A percentile compares a stretch with the other conserved stretches of the same genome.
Conservation (phyloP, 2,113 vertebrate genomes). For the Lates calcarifer region DNA sequence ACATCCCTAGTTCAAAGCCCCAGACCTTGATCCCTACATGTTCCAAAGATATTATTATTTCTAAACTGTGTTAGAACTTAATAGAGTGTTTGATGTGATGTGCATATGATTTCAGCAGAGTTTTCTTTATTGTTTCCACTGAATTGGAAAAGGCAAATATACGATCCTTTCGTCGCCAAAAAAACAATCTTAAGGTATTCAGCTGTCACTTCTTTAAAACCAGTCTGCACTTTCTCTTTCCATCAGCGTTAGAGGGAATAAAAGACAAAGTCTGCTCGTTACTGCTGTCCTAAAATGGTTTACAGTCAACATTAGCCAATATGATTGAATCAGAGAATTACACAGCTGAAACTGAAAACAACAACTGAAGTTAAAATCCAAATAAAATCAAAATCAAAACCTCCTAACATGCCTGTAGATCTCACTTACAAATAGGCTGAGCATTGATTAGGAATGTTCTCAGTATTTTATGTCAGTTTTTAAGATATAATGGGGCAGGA, state of each 20-base stretch:
- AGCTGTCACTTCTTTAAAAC: constrained; percentile 1
- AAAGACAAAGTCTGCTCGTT: constrained; percentile 17
- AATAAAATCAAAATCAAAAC: constrained; percentile 15
- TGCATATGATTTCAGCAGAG: constrained; percentile 36
- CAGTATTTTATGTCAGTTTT: constrained; percentile 55
- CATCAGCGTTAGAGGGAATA: neutral
- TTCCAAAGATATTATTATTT: constrained; percentile 55
- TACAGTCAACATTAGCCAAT: constrained; percentile 16
- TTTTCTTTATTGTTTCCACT: constrained; percentile 25
- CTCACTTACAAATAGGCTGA: constrained; percentile 29
- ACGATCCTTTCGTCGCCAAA: neutral
- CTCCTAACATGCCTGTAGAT: neutral
- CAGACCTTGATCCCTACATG: constrained; percentile 39
- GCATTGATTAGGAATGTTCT: neutral
- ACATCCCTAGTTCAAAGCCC: constrained; percentile 57
- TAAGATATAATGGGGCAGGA: constrained; percentile 53
- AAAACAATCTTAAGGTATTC: neutral
- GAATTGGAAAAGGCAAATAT: constrained; percentile 11
- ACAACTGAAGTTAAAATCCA: constrained; percentile 19
- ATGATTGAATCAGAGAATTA: constrained; percentile 12
- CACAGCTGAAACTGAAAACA: constrained; percentile 27
- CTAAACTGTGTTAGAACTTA: constrained; percentile 53
- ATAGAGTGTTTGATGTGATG: constrained; percentile 67
- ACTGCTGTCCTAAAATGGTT: constrained; percentile 14
- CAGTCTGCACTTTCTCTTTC: constrained; percentile 16